Evolutionary conservation across 2,113 vertebrate species (phyloP).

Genomic region (Oriolus oriolus): DNA sequence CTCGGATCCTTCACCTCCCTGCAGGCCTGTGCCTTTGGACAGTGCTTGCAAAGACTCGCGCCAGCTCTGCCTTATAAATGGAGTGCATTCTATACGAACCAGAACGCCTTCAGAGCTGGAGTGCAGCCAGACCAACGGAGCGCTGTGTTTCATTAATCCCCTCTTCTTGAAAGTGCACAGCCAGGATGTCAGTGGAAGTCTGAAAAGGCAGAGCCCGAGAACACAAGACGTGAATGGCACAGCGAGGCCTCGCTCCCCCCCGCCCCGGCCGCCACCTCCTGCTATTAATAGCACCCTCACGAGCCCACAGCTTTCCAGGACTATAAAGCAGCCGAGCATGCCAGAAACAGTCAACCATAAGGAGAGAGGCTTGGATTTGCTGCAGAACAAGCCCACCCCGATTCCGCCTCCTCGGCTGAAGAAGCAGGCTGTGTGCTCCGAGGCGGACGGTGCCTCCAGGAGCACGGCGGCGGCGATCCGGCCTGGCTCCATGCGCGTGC

Average conservation of each 20-base stretch:
- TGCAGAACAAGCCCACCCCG: constrained; percentile 67
- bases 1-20: constrained; percentile 68
- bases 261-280: constrained; percentile 79
- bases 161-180: constrained; percentile 89
- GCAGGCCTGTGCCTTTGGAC: constrained; percentile 68
- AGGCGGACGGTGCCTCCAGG: constrained; percentile 62
- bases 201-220: constrained; percentile 54
- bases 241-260: constrained; percentile 71
- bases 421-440: constrained; percentile 74
- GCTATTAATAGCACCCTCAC: constrained; percentile 75
- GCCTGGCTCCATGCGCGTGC: constrained; percentile 3
- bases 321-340: constrained; percentile 74
- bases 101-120: constrained; percentile 76
- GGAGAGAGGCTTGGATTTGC: constrained; percentile 62
- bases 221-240: constrained; percentile 67
- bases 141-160: constrained; percentile 91
- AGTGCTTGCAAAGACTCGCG: constrained; percentile 66
- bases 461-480: not conserved
- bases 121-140: constrained; percentile 80
- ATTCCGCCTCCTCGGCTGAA: constrained; percentile 78
- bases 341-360: constrained; percentile 73
- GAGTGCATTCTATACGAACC: constrained; percentile 82
- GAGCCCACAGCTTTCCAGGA: constrained; percentile 71
- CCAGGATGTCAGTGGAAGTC: constrained; percentile 70
- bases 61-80: constrained; percentile 79